These are phyloP conservation scores for Anniella stebbinsi DNA, from an alignment of 2,797 vertebrate genomes.

Conservation along the genomic window DNA sequence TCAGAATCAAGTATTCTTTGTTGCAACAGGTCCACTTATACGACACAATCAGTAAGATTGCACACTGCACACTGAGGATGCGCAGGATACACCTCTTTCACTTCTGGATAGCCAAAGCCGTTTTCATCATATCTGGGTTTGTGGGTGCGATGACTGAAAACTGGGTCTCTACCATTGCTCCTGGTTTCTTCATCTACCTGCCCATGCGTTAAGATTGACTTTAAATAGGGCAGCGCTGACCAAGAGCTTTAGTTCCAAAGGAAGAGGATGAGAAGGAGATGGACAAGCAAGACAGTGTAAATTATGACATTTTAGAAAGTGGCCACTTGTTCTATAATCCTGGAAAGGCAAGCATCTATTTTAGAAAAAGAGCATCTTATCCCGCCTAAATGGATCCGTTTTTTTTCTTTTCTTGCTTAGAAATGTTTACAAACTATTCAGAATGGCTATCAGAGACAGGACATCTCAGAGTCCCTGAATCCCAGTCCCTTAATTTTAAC, in stretches of 20 bases:
- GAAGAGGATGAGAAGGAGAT: background rate
- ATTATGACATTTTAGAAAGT: background rate
- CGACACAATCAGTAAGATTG: background rate
- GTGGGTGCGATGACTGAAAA: background rate
- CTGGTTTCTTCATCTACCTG: background rate
- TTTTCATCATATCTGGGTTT: background rate
- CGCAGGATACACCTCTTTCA: background rate
- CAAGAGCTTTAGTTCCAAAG: conserved; percentile 1
- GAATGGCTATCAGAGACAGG: conserved; percentile 39
- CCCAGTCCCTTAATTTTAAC: conserved; percentile 43
- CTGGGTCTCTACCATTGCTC: background rate
- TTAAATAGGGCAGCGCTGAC: background rate
- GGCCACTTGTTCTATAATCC: background rate
- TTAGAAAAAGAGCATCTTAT: background rate
- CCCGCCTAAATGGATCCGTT: background rate
- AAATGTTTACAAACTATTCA: conserved; percentile 41
- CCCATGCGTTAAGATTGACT: background rate
- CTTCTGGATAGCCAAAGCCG: background rate
- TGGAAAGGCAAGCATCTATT: background rate
- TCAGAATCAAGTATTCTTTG: background rate
- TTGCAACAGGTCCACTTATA: background rate
- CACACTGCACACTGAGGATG: background rate
- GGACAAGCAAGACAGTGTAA: background rate
- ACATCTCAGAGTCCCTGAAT: conserved; percentile 44
- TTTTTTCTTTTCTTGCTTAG: background rate